Evolutionary conservation across 2,797 vertebrate species (phyloP).

Genomic region (Neosilurus mollespiculum): DNA sequence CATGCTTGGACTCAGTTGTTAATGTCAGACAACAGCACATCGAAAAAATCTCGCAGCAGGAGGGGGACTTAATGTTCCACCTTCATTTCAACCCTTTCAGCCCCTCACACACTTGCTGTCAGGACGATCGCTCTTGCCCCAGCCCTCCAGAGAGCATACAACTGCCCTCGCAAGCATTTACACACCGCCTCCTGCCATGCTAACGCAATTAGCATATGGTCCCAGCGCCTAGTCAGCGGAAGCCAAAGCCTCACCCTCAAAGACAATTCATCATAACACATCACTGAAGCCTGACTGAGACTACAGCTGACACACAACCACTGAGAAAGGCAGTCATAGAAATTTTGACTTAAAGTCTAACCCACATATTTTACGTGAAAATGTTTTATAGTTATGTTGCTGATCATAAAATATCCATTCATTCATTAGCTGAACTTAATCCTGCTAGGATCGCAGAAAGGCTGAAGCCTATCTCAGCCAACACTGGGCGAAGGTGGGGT

Average conservation of each 20-base stretch:
- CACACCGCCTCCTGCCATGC: constrained; percentile 48
- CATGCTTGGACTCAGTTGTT: constrained; percentile 30
- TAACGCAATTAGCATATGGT: constrained; percentile 55
- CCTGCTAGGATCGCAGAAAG: too few relatives aligned
- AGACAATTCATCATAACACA: constrained; percentile 54
- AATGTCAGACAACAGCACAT: constrained; percentile 42
- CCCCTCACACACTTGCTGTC: constrained; percentile 43
- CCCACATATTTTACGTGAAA: background rate
- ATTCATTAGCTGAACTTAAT: too few relatives aligned
- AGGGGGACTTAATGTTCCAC: constrained; percentile 47
- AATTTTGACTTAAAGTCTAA: background rate
- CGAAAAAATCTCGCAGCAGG: constrained; percentile 52
- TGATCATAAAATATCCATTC: too few relatives aligned
- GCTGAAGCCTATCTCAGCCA: too few relatives aligned
- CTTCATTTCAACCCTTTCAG: constrained; percentile 51
- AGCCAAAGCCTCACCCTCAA: constrained; percentile 45
- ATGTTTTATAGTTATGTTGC: background rate
- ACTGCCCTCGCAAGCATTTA: constrained; percentile 52
- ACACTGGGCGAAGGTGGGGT: too few relatives aligned
- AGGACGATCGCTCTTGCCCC: constrained; percentile 40
- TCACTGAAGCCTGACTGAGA: constrained; percentile 33
- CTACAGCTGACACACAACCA: constrained; percentile 27
- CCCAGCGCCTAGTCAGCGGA: constrained; percentile 46
- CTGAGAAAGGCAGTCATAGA: constrained; percentile 2
- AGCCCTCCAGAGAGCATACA: constrained; percentile 42